Percentiles rank a stretch among this genome's conserved stretches.
Evolutionary conservation across 1,140 invertebrate species (phyloP).

Genomic region (Zaprionus capensis): DNA sequence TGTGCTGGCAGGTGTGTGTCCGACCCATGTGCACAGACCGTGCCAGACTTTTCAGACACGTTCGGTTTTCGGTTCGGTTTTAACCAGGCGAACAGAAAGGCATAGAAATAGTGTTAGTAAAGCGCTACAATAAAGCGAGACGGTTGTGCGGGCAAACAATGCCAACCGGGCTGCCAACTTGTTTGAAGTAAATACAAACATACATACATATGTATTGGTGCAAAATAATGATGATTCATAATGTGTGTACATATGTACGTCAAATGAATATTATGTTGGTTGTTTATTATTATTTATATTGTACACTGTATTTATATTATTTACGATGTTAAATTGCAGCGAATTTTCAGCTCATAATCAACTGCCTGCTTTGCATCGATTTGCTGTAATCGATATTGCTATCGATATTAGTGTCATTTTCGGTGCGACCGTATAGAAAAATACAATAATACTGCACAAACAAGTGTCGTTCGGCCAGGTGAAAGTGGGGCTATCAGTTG

Average conservation of each 20-base stretch:
- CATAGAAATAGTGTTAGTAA: not conserved
- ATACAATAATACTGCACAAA: slow-evolving; percentile 9
- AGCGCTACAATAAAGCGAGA: not conserved
- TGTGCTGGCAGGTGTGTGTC: slow-evolving; percentile 36
- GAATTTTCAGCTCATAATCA: too few species aligned
- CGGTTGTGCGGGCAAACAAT: not conserved
- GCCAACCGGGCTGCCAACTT: slow-evolving; percentile 9
- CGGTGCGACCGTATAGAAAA: slow-evolving; percentile 6
- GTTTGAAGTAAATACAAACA: not conserved
- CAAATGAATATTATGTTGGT: not conserved
- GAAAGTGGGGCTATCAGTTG: slow-evolving; percentile 59
- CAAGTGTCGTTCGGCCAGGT: slow-evolving; percentile 37
- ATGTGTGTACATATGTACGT: not conserved
- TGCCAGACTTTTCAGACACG: slow-evolving; percentile 81
- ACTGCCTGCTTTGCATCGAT: not conserved
- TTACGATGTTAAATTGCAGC: too few species aligned
- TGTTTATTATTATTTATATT: not conserved
- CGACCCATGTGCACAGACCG: slow-evolving; percentile 73
- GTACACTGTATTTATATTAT: not conserved
- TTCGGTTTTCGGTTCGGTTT: slow-evolving; percentile 81
- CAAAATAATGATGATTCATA: not conserved
- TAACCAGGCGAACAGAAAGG: slow-evolving; percentile 60
- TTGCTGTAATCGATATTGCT: not conserved
- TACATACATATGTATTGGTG: not conserved
- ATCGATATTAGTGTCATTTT: slow-evolving; percentile 6